These are phyloP conservation scores for Elaeidobius kamerunicus DNA, from an alignment of 2,888 invertebrate species.

Conservation along the genomic window DNA sequence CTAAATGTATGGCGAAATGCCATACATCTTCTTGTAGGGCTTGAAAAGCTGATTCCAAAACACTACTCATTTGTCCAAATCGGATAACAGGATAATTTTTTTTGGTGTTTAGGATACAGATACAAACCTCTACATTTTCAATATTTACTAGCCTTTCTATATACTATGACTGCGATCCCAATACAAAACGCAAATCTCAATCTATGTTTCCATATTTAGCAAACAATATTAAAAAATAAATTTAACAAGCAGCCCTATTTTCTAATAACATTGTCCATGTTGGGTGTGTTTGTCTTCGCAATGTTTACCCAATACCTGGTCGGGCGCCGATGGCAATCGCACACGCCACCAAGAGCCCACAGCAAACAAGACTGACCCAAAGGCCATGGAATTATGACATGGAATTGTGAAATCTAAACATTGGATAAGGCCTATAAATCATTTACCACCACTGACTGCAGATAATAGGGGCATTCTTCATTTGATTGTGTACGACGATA, in stretches of 20 bases:
- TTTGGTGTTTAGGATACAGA: no score
- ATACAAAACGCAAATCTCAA: no score
- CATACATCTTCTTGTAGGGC: no score
- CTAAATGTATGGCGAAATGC: no score
- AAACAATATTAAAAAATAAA: no score
- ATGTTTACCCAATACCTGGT: slow-evolving; percentile 27
- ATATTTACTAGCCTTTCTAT: no score
- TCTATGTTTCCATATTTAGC: no score
- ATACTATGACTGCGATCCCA: no score
- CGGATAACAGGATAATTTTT: no score
- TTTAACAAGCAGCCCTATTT: not conserved
- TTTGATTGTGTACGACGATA: not conserved
- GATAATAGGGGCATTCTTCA: slow-evolving; percentile 6
- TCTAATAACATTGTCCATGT: slow-evolving; percentile 1
- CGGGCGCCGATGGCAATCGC: slow-evolving; percentile 26
- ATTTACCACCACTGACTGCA: slow-evolving; percentile 5
- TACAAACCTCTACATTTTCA: no score
- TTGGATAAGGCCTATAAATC: slow-evolving; percentile 22
- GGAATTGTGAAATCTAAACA: slow-evolving; percentile 25
- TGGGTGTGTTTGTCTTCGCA: slow-evolving; percentile 1
- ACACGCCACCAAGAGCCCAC: slow-evolving; percentile 24
- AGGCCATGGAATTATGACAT: slow-evolving; percentile 18
- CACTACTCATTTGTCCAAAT: no score
- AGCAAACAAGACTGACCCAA: slow-evolving; percentile 25
- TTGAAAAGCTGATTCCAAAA: no score